phyloP scores from a whole-genome alignment of 2,113 vertebrate species.

The Chloebia gouldiae region DNA sequence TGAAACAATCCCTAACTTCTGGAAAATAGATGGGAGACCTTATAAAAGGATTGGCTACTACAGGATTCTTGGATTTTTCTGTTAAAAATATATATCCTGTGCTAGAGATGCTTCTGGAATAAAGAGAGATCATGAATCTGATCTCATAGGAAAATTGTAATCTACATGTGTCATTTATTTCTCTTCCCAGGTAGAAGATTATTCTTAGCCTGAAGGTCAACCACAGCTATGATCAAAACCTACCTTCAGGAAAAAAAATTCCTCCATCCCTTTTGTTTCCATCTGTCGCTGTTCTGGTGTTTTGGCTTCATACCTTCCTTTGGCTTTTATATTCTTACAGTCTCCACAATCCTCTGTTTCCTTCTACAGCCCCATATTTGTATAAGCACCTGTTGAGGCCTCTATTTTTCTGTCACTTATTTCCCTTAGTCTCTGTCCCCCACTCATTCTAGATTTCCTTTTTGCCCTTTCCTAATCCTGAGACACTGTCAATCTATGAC shows the following conservation, averaged over 20 bases:
- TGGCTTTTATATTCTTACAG: not conserved
- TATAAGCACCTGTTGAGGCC: not conserved
- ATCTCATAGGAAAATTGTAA: not conserved
- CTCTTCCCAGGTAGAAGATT: not conserved
- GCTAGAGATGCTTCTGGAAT: not conserved
- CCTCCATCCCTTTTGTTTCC: not conserved
- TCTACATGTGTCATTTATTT: not conserved
- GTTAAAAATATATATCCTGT: not conserved
- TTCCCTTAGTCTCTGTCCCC: not conserved
- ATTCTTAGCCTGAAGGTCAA: not conserved
- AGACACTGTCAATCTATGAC: not conserved
- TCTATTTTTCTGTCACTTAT: not conserved
- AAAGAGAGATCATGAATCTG: not conserved
- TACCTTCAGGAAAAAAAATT: not conserved
- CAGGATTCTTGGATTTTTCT: not conserved
- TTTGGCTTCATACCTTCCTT: not conserved
- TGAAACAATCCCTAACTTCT: not conserved
- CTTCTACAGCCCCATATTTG: not conserved
- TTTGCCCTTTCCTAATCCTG: not conserved
- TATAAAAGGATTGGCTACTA: not conserved
- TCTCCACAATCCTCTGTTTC: not conserved
- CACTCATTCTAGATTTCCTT: not conserved
- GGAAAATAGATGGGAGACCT: not conserved
- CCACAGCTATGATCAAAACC: not conserved
- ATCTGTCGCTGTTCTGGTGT: not conserved